Percentiles rank a stretch among this genome's conserved stretches.
Evolutionary conservation across 2,888 invertebrate species (phyloP).

Genomic region (Octonoba sinensis): DNA sequence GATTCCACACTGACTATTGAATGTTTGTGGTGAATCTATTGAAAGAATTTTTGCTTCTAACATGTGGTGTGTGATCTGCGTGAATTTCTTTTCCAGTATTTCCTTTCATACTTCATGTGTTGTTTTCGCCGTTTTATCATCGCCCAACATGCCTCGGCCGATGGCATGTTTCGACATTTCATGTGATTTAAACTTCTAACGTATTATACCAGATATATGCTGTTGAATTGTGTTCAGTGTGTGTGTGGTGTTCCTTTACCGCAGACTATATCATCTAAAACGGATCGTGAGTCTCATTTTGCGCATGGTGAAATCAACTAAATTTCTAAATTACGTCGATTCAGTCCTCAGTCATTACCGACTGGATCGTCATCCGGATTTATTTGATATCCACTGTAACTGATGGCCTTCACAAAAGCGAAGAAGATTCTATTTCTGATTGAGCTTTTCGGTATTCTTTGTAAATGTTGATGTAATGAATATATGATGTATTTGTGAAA

Average conservation of each 20-base stretch:
- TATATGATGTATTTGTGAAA: constrained; percentile 27
- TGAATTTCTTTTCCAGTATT: constrained; percentile 20
- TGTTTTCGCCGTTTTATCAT: constrained; percentile 17
- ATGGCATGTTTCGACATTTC: constrained; percentile 45
- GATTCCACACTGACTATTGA: too few species aligned
- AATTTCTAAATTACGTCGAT: constrained; percentile 10
- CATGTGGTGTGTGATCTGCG: too few species aligned
- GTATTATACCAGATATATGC: constrained; percentile 51
- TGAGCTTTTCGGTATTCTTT: constrained; percentile 53
- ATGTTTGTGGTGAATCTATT: too few species aligned
- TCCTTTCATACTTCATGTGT: constrained; percentile 21
- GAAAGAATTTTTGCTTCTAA: too few species aligned
- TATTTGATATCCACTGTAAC: constrained; percentile 31
- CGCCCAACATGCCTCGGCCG: constrained; percentile 51
- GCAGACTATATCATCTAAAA: constrained; percentile 38
- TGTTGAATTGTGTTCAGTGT: constrained; percentile 49
- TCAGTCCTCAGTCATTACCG: constrained; percentile 52
- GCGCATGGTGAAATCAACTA: constrained; percentile 36
- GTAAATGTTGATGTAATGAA: constrained; percentile 20
- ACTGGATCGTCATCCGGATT: constrained; percentile 32
- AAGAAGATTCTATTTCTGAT: constrained; percentile 49
- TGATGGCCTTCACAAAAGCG: constrained; percentile 27
- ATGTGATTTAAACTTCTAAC: constrained; percentile 59
- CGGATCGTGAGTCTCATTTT: constrained; percentile 13
- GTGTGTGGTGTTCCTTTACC: constrained; percentile 41